Evolutionary conservation across 1,140 invertebrate genomes (phyloP), one percentile per base, ranked within the genome.

Genomic region (Aphaenogaster ashmeadi): DNA sequence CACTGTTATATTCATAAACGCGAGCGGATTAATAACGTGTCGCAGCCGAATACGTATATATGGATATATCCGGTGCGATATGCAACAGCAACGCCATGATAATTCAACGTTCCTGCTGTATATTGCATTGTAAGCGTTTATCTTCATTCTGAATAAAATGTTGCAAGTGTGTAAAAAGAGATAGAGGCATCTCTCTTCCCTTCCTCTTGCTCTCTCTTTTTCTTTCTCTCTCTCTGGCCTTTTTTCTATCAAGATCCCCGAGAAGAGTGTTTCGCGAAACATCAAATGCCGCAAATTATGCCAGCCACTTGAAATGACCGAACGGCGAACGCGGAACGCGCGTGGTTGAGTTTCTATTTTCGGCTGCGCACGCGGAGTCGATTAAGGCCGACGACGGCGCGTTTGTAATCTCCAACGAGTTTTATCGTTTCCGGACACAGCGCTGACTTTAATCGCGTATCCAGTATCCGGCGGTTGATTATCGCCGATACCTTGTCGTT

Each of bases 261-360:
- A 47, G 54, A 0, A 60, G n/a, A 7, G 18, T 36, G 7, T 64
- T 86, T 86, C 7, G 47, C 50, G n/a, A 64, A 64, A 78, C 58
- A 21, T 41, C 74, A 78, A 78, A 83, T 75, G 50, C 27, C 18
- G 47, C 41, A 78, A 36, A 66, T 60, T 60, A 52, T 66, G 38
- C 44, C 41, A 44, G 81, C 41, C 81, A 84, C 81, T 84, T 84
- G 67, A 84, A 62, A 75, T 33, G 71, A 36, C 52, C 38, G 47
- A 80, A 33, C 64, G 38, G 62, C 78, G 47, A 69, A 78, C 27
- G 44, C 1, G 58, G 27, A 85, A 85, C 58, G 21, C 72, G 66
- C 80, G 33, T 44, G 44, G 72, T 79, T 66, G 58, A 27, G 21
- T 78, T 64, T 86, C 83, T 86, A 86, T 86, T 86, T 86, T 86